phyloP scores from a whole-genome alignment of 2,113 vertebrate species.

The Neotragus moschatus region DNA sequence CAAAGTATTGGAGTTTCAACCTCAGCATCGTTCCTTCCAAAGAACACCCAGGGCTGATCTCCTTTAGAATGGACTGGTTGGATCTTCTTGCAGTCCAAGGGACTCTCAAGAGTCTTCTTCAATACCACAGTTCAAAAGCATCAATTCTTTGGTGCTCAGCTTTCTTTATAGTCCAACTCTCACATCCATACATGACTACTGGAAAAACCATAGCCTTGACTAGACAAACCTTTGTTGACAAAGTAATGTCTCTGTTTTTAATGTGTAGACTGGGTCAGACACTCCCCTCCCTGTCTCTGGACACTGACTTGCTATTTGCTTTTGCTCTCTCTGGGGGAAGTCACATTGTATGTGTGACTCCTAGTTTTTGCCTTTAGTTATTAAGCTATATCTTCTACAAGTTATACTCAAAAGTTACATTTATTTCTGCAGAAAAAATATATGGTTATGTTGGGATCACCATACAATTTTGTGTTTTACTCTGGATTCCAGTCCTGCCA shows the following conservation, averaged over 20 bases:
- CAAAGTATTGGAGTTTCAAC: too few relatives aligned
- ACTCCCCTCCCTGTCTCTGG: neutral
- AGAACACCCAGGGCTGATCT: too few relatives aligned
- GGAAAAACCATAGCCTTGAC: neutral
- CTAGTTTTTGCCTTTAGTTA: neutral
- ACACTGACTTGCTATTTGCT: neutral
- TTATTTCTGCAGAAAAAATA: conserved; percentile 35
- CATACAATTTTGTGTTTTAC: neutral
- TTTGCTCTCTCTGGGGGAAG: neutral
- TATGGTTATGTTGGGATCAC: neutral
- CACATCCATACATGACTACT: neutral
- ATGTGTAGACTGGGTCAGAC: neutral
- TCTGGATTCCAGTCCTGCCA: neutral
- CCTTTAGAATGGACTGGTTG: too few relatives aligned
- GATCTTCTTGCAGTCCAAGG: too few relatives aligned
- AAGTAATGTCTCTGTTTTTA: neutral
- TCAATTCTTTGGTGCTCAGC: too few relatives aligned
- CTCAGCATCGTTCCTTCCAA: too few relatives aligned
- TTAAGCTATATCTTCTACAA: neutral
- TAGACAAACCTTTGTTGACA: neutral
- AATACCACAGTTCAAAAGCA: too few relatives aligned
- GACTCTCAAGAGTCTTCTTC: too few relatives aligned
- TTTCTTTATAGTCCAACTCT: neutral
- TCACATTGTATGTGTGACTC: neutral
- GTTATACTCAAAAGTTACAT: neutral